A percentile compares a stretch with the other conserved stretches of the same genome.
phyloP scores from a whole-genome alignment of 2,888 invertebrate species.

The Ennomos erosarius region DNA sequence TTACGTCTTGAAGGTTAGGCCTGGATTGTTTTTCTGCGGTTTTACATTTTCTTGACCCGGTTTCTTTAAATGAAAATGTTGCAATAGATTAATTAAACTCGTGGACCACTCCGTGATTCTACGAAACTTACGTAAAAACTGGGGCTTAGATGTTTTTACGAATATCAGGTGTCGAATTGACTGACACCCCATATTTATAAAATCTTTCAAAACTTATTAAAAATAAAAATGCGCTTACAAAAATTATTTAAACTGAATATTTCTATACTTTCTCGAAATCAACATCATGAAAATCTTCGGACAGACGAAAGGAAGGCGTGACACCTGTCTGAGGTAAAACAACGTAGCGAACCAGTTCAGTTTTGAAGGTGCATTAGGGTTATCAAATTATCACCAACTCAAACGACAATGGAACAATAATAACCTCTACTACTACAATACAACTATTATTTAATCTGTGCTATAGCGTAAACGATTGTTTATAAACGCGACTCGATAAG shows the following conservation, averaged over 20 bases:
- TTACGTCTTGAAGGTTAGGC: conserved; percentile 62
- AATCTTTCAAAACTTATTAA: not conserved
- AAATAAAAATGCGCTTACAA: too few species aligned
- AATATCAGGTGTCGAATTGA: conserved; percentile 24
- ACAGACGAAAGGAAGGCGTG: too few species aligned
- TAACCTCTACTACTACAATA: too few species aligned
- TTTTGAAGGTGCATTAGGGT: too few species aligned
- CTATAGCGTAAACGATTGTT: conserved; percentile 25
- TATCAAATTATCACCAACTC: too few species aligned
- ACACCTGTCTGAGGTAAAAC: too few species aligned
- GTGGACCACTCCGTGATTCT: conserved; percentile 55
- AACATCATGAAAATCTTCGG: too few species aligned
- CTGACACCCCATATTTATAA: conserved; percentile 12
- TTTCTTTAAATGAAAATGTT: conserved; percentile 72
- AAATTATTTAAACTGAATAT: too few species aligned
- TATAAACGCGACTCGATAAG: conserved; percentile 21
- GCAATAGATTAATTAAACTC: conserved; percentile 71
- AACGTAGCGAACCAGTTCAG: too few species aligned
- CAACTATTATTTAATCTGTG: not conserved
- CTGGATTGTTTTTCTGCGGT: conserved; percentile 62
- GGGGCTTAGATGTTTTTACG: conserved; percentile 7
- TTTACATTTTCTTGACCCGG: conserved; percentile 78
- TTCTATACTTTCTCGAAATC: too few species aligned
- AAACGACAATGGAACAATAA: too few species aligned
- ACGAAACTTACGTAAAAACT: conserved; percentile 25